A percentile compares a stretch with the other conserved stretches of the same genome.
phyloP scores from a whole-genome alignment of 2,888 invertebrate genomes.

The Heliconius ismenius region DNA sequence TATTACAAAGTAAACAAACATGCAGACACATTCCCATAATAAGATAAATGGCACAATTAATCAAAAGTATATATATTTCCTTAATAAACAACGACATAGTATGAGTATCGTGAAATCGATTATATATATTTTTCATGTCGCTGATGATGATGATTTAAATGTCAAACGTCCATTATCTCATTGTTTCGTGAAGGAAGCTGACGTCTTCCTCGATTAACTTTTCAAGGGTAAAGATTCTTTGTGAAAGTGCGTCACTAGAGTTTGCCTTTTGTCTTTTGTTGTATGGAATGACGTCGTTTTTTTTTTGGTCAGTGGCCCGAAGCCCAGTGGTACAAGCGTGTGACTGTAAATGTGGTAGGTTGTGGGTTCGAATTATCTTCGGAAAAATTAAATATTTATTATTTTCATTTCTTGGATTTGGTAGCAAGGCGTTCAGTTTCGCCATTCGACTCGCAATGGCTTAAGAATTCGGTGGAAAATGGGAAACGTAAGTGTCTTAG shows the following conservation, averaged over 20 bases:
- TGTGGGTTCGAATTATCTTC: neutral
- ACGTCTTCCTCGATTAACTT: conserved; percentile 16
- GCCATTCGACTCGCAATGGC: neutral
- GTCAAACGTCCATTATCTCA: neutral
- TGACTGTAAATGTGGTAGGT: neutral
- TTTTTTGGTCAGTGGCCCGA: neutral
- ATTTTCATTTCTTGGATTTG: neutral
- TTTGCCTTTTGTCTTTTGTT: neutral
- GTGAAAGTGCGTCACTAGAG: neutral
- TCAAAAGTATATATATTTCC: neutral
- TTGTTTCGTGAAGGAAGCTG: conserved; percentile 10
- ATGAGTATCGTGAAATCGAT: neutral
- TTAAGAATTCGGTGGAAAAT: neutral
- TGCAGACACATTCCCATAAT: neutral
- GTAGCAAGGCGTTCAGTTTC: neutral
- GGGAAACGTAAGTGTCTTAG: neutral
- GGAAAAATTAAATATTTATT: neutral
- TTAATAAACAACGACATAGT: neutral
- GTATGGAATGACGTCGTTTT: neutral
- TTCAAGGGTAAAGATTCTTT: conserved; percentile 10
- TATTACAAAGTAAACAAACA: neutral
- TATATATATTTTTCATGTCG: conserved; percentile 1
- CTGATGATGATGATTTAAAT: neutral
- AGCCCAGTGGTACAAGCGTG: neutral
- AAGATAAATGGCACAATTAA: neutral